phyloP scores from a whole-genome alignment of 2,113 vertebrate genomes.

The Chloebia gouldiae region DNA sequence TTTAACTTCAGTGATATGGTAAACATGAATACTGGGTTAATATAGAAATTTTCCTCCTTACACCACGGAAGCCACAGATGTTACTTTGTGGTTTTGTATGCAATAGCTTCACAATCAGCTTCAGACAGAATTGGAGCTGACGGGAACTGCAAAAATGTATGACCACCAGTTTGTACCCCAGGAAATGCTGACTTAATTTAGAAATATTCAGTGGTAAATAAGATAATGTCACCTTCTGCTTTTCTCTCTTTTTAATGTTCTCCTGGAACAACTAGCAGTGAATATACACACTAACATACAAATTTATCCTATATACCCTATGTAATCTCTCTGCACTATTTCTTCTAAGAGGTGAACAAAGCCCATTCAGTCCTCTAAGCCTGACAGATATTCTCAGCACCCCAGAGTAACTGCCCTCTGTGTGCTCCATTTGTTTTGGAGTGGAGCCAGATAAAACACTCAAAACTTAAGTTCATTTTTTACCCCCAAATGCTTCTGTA shows the following conservation, averaged over 20 bases:
- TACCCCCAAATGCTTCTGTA: background rate
- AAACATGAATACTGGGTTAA: background rate
- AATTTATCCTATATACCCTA: background rate
- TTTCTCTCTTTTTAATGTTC: background rate
- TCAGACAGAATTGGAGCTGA: background rate
- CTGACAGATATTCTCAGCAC: slow-evolving; percentile 40
- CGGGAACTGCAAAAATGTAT: background rate
- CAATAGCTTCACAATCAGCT: background rate
- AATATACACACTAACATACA: background rate
- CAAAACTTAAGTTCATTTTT: background rate
- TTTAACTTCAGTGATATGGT: background rate
- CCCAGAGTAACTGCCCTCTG: slow-evolving; percentile 12
- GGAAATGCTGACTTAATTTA: background rate
- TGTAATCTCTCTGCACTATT: background rate
- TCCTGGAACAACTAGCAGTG: background rate
- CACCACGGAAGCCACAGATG: background rate
- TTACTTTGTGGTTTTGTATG: background rate
- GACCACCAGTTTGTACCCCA: background rate
- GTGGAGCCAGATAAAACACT: slow-evolving; percentile 60
- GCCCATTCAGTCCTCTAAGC: slow-evolving; percentile 29
- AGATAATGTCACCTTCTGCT: background rate
- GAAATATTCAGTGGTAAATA: background rate
- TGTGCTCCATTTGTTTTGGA: slow-evolving; percentile 56
- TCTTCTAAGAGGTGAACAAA: slow-evolving; percentile 54
- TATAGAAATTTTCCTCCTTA: background rate